Percentiles rank a stretch among this genome's conserved stretches.
These are phyloP conservation scores for Apoda limacodes DNA, from an alignment of 2,888 invertebrate species.

Conservation along the genomic window DNA sequence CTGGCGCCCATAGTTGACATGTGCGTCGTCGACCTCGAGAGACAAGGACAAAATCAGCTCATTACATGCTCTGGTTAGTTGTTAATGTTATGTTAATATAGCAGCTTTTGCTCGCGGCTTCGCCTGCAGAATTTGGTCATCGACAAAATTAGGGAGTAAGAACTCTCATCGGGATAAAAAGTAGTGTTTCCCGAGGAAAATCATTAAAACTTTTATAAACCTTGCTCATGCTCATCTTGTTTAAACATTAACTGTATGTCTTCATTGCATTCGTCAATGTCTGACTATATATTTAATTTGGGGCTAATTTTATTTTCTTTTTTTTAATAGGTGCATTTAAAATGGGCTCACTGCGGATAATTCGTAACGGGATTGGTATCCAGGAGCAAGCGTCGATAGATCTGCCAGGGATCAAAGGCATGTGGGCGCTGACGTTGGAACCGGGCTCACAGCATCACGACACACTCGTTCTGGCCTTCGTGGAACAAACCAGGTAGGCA, in stretches of 20 bases:
- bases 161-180: background rate
- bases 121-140: too few relatives aligned
- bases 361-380: conserved; percentile 98
- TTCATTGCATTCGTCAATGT: too few relatives aligned
- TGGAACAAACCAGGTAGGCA: conserved; percentile 95
- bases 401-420: conserved; percentile 95
- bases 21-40: conserved; percentile 94
- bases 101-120: too few relatives aligned
- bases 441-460: conserved; percentile 78
- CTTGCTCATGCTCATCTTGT: too few relatives aligned
- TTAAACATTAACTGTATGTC: too few relatives aligned
- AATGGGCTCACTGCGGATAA: conserved; percentile 96
- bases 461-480: conserved; percentile 93
- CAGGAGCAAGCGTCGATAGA: conserved; percentile 98
- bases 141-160: too few relatives aligned
- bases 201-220: too few relatives aligned
- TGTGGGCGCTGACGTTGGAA: conserved; percentile 86
- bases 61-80: conserved; percentile 92
- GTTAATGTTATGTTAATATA: too few relatives aligned
- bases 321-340: conserved; percentile 95
- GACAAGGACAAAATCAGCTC: conserved; percentile 97
- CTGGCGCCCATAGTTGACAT: conserved; percentile 98
- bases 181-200: too few relatives aligned
- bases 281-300: too few relatives aligned
- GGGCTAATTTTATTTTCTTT: too few relatives aligned